phyloP scores from a whole-genome alignment of 2,113 vertebrate species.

The Mustelus asterias region DNA sequence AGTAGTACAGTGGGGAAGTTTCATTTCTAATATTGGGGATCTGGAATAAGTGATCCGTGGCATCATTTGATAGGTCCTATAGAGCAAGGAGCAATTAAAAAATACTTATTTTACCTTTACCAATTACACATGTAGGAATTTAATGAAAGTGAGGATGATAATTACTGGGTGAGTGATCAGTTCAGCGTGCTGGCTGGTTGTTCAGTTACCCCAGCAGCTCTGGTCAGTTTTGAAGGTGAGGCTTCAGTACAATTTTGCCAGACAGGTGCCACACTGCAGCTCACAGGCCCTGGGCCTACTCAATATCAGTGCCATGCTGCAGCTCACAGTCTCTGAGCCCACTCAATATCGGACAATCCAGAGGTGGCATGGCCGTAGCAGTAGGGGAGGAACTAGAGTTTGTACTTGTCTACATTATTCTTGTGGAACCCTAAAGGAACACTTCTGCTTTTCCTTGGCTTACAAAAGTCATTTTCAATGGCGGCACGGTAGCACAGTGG shows the following conservation, averaged over 20 bases:
- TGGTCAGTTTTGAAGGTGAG: neutral
- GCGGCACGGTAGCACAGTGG: too few species aligned
- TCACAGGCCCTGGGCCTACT: neutral
- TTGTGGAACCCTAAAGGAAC: neutral
- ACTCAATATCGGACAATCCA: neutral
- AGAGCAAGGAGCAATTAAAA: neutral
- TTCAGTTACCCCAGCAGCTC: neutral
- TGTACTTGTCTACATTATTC: neutral
- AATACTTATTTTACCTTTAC: neutral
- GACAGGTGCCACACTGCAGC: neutral
- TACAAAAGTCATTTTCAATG: neutral
- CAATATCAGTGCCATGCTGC: too few species aligned
- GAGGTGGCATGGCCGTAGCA: neutral
- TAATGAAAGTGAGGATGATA: neutral
- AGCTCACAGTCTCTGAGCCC: neutral
- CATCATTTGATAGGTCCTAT: neutral
- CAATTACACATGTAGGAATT: neutral
- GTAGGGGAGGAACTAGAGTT: neutral
- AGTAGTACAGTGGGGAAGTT: neutral
- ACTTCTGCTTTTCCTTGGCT: neutral
- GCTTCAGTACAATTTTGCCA: neutral
- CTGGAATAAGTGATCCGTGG: neutral
- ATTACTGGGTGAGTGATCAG: too few species aligned
- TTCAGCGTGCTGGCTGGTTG: neutral
- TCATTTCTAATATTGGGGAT: neutral